Base-by-base conservation (phyloP, 2,888 invertebrate genomes). In the Caenorhabditis doughertyi region DNA sequence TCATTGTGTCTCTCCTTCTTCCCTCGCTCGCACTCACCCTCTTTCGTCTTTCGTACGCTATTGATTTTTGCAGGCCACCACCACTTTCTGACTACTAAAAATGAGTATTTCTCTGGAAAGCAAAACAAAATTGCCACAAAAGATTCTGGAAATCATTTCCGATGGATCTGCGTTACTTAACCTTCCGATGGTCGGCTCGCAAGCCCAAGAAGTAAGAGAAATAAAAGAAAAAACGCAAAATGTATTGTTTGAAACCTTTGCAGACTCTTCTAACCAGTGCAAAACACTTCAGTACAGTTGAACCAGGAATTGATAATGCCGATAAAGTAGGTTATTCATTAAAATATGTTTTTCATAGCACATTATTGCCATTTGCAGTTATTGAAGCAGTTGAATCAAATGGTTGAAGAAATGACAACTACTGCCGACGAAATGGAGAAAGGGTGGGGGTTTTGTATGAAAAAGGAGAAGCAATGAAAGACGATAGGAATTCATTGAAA, bases 91-190 rank as follows among this genome's bases (percentile, higher is more conserved):
- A 23, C 35, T 9, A 8, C 8, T 11, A 42, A 67, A 60, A n/a
- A 81, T 81, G 81, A 81, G 76, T 42, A 56, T 83, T 64, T 68
- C 82, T 3, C 68, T 83, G 18, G 82, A 83, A 65, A 83, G 82
- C 44, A 73, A 70, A 23, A 70, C 79, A n/a, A 83, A 83, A 65
- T 27, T 83, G 11, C 82, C 82, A 0, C 79, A 79, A 42, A 83
- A 83, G 44, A 79, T 83, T 21, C 9, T 83, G 32, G 82, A 83
- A 74, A 83, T 83, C 3, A 73, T 83, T 4, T 44, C 72, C 1
- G 82, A 83, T 79, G 79, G 71, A 16, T 79, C 82, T 1, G 44
- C 82, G 13, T 35, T 83, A 11, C 21, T 79, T 1, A n/a, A 47
- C 1, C 51, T 79, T 35, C 53, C 82, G 3, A 64, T 70, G 35